Base-by-base conservation (phyloP, 2,113 vertebrate species). In the Myxocyprinus asiaticus region DNA sequence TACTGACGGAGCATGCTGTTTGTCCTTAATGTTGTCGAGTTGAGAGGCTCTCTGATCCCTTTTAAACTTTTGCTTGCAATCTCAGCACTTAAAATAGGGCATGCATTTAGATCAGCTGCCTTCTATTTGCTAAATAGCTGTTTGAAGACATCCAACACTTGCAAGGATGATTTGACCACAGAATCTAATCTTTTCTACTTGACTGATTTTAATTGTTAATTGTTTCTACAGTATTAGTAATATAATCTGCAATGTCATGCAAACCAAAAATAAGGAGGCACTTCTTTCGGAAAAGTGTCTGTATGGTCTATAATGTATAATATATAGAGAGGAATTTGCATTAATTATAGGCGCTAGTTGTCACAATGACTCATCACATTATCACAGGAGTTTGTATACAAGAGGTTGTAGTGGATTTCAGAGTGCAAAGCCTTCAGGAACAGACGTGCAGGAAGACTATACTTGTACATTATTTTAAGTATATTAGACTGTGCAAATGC, bases 101-200 rank as follows among this genome's bases (percentile, higher is more conserved):
- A 48, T 17, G 59, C 17, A 70, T 82, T 69, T 63, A 53, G 61
- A 71, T 76, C 73, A 44, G 4, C 15, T 76, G 22, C 5, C 73
- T 44, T 5, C 15, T 48, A 47, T 72, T 73, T 67, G 51, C 15
- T 50, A 61, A 78, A 14, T n/a, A 71, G 17, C 17, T 62, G n/a
- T 43, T 45, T 56, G 51, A 75, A 63, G 43, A 45, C 8, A 17
- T 9, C 65, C 44, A 66, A 11, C 44, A 55, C 45, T 4, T 70
- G 66, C 53, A 9, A 55, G 10, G 17, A 9, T 4, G 42, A 7
- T 62, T 55, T 67, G 8, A 61, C 11, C 33, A 10, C 5, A 9
- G 4, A 45, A 58, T 70, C 51, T 6, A 12, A 6, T 10, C 5
- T 67, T 42, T 15, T 51, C 43, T 53, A 48, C 22, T 62, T 50